These are phyloP conservation scores for Linnaemya tessellans DNA, from an alignment of 2,888 invertebrate genomes.

Conservation along the genomic window DNA sequence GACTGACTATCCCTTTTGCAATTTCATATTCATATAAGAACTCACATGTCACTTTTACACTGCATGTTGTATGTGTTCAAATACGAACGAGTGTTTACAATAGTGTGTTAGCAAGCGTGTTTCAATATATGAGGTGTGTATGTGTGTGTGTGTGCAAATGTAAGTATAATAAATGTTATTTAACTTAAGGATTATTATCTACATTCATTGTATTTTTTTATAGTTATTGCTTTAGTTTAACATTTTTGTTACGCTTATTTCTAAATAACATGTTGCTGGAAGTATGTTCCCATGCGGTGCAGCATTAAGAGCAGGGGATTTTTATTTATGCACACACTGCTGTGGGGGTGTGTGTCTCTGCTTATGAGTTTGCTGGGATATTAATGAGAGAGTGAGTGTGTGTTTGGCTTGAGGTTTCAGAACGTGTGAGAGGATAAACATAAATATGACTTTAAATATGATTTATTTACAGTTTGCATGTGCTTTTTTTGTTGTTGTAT, in stretches of 20 bases:
- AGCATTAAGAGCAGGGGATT: neutral
- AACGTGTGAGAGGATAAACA: conserved; percentile 53
- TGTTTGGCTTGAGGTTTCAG: conserved; percentile 2
- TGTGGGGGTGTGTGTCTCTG: neutral
- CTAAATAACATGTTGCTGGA: conserved; percentile 60
- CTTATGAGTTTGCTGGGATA: neutral
- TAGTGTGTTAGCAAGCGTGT: neutral
- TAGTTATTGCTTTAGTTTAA: conserved; percentile 59
- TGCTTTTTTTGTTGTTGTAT: neutral
- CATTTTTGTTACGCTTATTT: conserved; percentile 54
- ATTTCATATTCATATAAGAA: conserved; percentile 43
- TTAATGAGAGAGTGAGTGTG: neutral
- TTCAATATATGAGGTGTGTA: neutral
- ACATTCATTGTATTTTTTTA: conserved; percentile 54
- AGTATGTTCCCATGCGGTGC: conserved; percentile 26
- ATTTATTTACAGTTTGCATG: conserved; percentile 49
- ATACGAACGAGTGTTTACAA: neutral
- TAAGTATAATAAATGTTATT: conserved; percentile 59
- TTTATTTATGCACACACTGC: neutral
- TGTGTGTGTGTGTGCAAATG: neutral
- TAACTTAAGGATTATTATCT: conserved; percentile 62
- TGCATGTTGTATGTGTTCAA: neutral
- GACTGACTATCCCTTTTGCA: conserved; percentile 50
- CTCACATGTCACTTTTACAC: conserved; percentile 22
- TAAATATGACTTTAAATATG: conserved; percentile 59